Evolutionary conservation across 2,113 vertebrate genomes (phyloP), one percentile per base, ranked within the genome.

Genomic region (Lophura nycthemera): DNA sequence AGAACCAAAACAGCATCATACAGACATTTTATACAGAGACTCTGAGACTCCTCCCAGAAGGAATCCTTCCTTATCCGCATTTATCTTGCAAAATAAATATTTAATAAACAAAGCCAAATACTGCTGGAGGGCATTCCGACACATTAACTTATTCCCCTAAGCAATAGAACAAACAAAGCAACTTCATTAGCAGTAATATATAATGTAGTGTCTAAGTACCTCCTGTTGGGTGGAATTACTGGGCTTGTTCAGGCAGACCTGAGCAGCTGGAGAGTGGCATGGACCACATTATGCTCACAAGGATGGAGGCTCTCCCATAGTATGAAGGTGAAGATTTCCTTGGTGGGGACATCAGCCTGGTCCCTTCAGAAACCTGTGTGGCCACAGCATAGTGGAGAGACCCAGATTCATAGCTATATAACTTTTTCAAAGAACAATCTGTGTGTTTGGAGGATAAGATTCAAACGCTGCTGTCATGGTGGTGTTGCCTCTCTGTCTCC

Each of bases 31-130:
- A 27, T 40, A 40, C 25, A 57, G n/a, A 57, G 57, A 38, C n/a
- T 81, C 27, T 63, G 63, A n/a, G 0, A 0, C 22, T 60, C 3
- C 16, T 75, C 60, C 43, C 40, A 61, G 63, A 72, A 84, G 40
- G 45, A 94, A 86, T 50, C 40, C 57, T n/a, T 19, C 32, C 43
- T 92, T 90, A 78, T 79, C 57, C 0, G 0, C n/a, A 42, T 82
- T 95, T 84, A 84, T 93, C 80, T 86, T 76, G 59, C 69, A 95
- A 88, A 86, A 88, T 78, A 95, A 95, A 94, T 94, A 92, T 90
- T 95, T 94, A 89, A 91, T 82, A 95, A 95, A 95, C 84, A 95
- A 91, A 91, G 52, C 19, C 69, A 94, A 89, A 94, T 82, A 76
- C 40, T 34, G 34, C 66, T 84, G 88, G 92, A 94, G 66, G 66